These are phyloP conservation scores for Paralichthys olivaceus DNA, from an alignment of 2,113 vertebrate species.

Conservation along the genomic window DNA sequence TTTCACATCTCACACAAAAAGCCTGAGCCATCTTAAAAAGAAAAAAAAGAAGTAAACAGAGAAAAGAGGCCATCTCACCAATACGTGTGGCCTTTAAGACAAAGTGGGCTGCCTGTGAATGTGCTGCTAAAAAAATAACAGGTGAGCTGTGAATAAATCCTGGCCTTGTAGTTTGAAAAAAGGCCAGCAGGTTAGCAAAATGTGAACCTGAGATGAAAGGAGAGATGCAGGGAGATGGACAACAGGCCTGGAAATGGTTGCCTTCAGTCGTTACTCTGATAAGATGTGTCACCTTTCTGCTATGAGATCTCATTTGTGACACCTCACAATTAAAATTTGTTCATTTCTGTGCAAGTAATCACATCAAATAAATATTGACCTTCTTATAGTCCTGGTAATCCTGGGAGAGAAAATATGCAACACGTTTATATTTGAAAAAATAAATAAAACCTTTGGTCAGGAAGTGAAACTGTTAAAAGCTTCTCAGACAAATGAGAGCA, in stretches of 20 bases:
- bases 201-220: neutral
- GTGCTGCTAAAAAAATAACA: neutral
- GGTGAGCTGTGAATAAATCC: constrained; percentile 2
- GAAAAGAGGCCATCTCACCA: constrained; percentile 17
- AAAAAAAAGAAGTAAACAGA: constrained; percentile 17
- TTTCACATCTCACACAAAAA: constrained; percentile 47
- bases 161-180: neutral
- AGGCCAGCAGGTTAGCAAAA: neutral
- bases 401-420: neutral
- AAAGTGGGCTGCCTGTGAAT: constrained; percentile 23
- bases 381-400: too few relatives aligned
- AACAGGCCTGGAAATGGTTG: too few relatives aligned
- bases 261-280: too few relatives aligned
- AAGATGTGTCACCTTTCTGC: too few relatives aligned
- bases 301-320: too few relatives aligned
- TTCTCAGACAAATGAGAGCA: too few relatives aligned
- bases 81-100: constrained; percentile 11
- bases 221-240: neutral
- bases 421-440: neutral
- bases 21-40: constrained; percentile 13
- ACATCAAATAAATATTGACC: too few relatives aligned
- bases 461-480: neutral
- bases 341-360: too few relatives aligned
- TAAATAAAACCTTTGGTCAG: neutral
- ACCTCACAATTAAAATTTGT: too few relatives aligned